A percentile compares a stretch with the other conserved stretches of the same genome.
phyloP scores from a whole-genome alignment of 64 coral and sea anemone genomes.

The Montipora sp. region DNA sequence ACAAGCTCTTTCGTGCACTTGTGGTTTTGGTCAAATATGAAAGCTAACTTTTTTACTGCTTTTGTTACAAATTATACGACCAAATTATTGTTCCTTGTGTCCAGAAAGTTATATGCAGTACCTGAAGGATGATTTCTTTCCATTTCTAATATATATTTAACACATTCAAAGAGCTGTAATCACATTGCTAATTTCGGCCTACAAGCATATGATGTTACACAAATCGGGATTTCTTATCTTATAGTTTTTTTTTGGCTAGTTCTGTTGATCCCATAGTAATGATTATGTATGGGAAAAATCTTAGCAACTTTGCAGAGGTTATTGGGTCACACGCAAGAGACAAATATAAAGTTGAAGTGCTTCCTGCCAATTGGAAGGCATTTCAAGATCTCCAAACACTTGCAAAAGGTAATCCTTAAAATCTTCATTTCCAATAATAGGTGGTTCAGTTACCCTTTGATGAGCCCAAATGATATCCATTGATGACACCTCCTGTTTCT shows the following conservation, averaged over 20 bases:
- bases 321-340: conserved; percentile 37
- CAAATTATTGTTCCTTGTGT: neutral
- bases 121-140: neutral
- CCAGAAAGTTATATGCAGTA: neutral
- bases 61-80: conserved; percentile 9
- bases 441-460: conserved; percentile 32
- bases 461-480: conserved; percentile 62
- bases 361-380: conserved; percentile 48
- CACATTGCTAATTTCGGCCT: neutral
- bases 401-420: conserved; percentile 58
- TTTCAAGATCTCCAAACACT: conserved; percentile 49
- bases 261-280: no score
- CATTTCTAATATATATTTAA: neutral
- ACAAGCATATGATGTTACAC: neutral
- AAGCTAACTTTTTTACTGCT: neutral
- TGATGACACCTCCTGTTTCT: conserved; percentile 56
- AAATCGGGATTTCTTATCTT: neutral
- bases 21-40: conserved; percentile 61
- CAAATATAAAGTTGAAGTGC: conserved; percentile 46
- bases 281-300: neutral
- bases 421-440: conserved; percentile 30
- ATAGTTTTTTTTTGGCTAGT: neutral
- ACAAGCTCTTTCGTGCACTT: conserved; percentile 24
- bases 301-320: neutral
- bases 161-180: neutral